phyloP scores from a whole-genome alignment of 2,797 vertebrate species.

The Dallia pectoralis region DNA sequence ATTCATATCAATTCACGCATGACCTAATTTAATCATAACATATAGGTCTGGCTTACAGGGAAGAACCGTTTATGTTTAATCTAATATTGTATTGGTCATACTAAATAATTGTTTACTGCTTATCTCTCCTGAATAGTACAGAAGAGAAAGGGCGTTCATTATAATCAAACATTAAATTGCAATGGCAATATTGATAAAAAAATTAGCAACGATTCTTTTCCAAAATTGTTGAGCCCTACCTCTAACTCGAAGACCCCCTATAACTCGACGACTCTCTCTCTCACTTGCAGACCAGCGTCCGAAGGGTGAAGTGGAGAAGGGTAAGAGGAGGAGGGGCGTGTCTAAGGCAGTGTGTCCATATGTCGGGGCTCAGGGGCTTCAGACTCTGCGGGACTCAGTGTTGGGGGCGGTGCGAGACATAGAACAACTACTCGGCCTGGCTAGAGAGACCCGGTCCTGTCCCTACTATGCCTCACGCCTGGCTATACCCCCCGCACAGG shows the following conservation, averaged over 20 bases:
- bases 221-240: too few relatives aligned
- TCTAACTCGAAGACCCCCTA: too few relatives aligned
- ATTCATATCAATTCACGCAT: too few relatives aligned
- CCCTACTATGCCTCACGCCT: conserved; percentile 90
- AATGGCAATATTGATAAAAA: too few relatives aligned
- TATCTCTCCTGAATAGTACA: neutral
- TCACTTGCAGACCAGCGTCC: conserved; percentile 53
- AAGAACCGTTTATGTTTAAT: too few relatives aligned
- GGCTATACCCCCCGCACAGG: conserved; percentile 88
- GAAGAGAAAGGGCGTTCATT: too few relatives aligned
- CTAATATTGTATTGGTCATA: too few relatives aligned
- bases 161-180: too few relatives aligned
- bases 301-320: conserved; percentile 48
- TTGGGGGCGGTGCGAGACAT: conserved; percentile 87
- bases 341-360: conserved; percentile 76
- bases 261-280: neutral
- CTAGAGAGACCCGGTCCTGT: conserved; percentile 80
- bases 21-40: too few relatives aligned
- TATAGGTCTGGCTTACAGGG: too few relatives aligned
- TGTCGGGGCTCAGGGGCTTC: conserved; percentile 78
- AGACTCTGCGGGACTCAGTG: conserved; percentile 84
- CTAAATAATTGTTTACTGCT: too few relatives aligned
- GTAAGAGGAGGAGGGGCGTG: conserved; percentile 71
- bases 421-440: conserved; percentile 86
- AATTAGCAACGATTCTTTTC: too few relatives aligned